phyloP scores from a whole-genome alignment of 92 coral and sea anemone species.

The Actinernus sp. region DNA sequence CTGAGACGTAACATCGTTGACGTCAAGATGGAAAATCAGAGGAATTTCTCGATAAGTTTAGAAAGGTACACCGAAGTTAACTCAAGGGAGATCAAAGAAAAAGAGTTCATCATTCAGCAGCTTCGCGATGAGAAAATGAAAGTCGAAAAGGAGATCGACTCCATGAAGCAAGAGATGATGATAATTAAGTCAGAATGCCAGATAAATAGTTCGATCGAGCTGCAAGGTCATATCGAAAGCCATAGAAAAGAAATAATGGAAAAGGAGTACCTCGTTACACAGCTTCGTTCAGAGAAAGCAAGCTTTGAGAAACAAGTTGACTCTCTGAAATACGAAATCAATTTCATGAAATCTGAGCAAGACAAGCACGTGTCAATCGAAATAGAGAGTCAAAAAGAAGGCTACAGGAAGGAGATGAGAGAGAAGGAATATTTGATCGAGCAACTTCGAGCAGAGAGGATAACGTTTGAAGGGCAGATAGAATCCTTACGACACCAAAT shows the following conservation, averaged over 20 bases:
- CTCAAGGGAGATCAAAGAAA: conserved; percentile 1
- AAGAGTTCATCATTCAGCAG: background rate
- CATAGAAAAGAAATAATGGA: background rate
- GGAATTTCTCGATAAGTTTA: background rate
- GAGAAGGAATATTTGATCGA: conserved; percentile 5
- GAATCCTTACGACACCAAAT: background rate
- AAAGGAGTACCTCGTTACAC: background rate
- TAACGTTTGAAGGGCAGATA: background rate
- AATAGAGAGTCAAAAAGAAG: background rate
- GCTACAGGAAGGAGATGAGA: background rate
- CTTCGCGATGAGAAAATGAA: background rate
- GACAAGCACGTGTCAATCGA: background rate
- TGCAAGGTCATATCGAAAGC: background rate
- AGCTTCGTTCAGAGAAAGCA: conserved; percentile 3
- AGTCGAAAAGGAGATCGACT: background rate
- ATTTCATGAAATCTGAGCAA: background rate
- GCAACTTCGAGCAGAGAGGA: background rate
- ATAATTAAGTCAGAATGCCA: background rate
- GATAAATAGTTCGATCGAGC: background rate
- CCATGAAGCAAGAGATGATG: background rate
- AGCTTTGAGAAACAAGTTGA: background rate
- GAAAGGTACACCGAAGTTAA: background rate
- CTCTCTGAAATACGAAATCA: background rate
- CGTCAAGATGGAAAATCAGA: conserved; percentile 1
- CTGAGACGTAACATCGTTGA: background rate